Evolutionary conservation across 2,888 invertebrate species (phyloP).

Genomic region (Cacoxenus indagator): DNA sequence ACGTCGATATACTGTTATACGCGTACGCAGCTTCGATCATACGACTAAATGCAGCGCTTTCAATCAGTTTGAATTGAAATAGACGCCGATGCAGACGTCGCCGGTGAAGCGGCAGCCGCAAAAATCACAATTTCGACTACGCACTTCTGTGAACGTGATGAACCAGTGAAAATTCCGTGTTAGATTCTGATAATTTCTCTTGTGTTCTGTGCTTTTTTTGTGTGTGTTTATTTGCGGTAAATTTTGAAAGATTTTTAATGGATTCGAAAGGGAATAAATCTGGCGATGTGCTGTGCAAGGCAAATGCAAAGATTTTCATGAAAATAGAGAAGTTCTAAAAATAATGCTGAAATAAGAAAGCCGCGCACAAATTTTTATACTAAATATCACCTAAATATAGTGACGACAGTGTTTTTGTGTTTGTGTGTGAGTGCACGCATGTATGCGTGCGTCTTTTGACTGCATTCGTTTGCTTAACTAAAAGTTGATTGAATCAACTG

Average conservation of each 20-base stretch:
- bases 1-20: too few species aligned
- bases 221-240: too few species aligned
- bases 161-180: too few species aligned
- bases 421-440: conserved; percentile 1
- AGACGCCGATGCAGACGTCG: background rate
- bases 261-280: too few species aligned
- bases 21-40: background rate
- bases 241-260: too few species aligned
- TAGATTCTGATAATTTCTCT: too few species aligned
- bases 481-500: background rate
- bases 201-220: too few species aligned
- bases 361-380: conserved; percentile 26
- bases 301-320: background rate
- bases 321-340: background rate
- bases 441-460: conserved; percentile 6
- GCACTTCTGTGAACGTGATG: background rate
- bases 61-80: conserved; percentile 11
- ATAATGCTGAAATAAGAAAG: background rate
- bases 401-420: conserved; percentile 20
- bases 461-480: background rate
- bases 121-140: background rate
- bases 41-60: background rate
- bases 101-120: background rate
- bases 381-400: conserved; percentile 58
- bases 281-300: too few species aligned